These are phyloP conservation scores for Ennomos erosarius DNA, from an alignment of 2,888 invertebrate species.

Conservation along the genomic window DNA sequence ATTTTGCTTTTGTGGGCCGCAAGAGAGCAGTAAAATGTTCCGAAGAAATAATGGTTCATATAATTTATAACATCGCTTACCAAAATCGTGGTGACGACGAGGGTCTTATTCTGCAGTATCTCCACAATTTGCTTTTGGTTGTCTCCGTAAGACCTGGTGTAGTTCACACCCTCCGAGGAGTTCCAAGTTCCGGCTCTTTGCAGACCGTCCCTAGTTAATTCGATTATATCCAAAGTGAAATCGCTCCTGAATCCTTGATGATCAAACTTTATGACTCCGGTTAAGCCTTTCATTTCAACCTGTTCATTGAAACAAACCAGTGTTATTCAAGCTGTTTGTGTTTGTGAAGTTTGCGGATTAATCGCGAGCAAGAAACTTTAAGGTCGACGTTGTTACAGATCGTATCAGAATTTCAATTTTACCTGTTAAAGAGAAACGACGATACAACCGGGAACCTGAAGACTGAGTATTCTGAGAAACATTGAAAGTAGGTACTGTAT, in stretches of 20 bases:
- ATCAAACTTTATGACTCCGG: constrained; percentile 97
- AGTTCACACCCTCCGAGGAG: constrained; percentile 94
- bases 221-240: constrained; percentile 96
- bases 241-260: constrained; percentile 96
- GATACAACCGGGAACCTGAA: constrained; percentile 7
- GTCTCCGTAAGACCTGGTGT: constrained; percentile 93
- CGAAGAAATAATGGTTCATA: constrained; percentile 53
- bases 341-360: constrained; percentile 39
- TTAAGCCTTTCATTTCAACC: constrained; percentile 97
- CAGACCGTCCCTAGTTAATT: constrained; percentile 93
- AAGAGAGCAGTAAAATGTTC: constrained; percentile 60
- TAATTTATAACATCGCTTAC: constrained; percentile 78
- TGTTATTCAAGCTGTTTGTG: constrained; percentile 44
- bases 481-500: constrained; percentile 13
- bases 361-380: constrained; percentile 30
- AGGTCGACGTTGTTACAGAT: constrained; percentile 25
- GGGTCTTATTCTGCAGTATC: constrained; percentile 95
- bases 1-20: constrained; percentile 64
- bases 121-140: constrained; percentile 95
- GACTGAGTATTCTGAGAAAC: background rate
- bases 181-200: constrained; percentile 96
- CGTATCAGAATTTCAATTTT: constrained; percentile 22
- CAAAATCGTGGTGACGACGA: constrained; percentile 95
- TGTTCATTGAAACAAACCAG: constrained; percentile 70
- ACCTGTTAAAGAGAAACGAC: constrained; percentile 9